Conservation (phyloP, 2,888 invertebrate species). For the Lepas anatifera region DNA sequence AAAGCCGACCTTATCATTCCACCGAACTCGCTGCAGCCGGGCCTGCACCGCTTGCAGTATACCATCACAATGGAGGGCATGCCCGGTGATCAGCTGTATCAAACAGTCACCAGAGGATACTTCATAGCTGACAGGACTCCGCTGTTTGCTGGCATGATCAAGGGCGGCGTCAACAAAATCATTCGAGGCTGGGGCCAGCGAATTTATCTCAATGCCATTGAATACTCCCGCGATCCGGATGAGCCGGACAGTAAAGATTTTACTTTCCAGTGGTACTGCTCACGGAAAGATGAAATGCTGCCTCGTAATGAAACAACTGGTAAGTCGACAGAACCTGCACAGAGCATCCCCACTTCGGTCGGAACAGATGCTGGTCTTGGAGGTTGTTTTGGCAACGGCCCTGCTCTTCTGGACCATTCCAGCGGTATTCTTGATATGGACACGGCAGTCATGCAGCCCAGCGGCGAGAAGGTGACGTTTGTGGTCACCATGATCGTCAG, state of each 20-base stretch:
- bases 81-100: background rate
- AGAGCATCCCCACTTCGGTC: no score
- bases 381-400: background rate
- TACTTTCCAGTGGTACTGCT: background rate
- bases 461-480: background rate
- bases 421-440: background rate
- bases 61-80: background rate
- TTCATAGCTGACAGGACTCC: background rate
- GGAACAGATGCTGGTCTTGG: no score
- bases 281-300: background rate
- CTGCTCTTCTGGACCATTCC: background rate
- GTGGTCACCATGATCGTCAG: background rate
- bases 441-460: background rate
- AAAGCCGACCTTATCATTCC: background rate
- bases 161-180: background rate
- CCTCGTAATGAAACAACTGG: background rate
- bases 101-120: background rate
- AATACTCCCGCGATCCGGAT: background rate
- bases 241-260: background rate
- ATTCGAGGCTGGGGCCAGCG: background rate
- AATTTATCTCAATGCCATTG: background rate
- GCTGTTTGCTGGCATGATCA: background rate
- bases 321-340: no score
- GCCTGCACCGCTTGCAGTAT: background rate
- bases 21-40: background rate